phyloP scores from a whole-genome alignment of 2,888 invertebrate genomes.

The Phytoseiulus persimilis region DNA sequence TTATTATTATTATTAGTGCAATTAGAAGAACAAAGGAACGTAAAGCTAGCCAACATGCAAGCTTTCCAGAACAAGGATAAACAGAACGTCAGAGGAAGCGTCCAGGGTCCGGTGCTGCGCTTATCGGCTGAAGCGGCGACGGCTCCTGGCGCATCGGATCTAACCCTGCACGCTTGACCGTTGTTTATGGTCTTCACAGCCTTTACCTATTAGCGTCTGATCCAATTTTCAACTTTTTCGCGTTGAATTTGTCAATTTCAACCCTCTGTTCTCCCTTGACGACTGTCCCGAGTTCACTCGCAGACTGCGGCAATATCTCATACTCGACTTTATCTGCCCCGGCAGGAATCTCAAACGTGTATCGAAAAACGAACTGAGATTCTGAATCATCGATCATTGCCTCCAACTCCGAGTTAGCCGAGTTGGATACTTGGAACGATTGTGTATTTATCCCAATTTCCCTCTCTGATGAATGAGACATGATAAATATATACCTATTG shows the following conservation, averaged over 20 bases:
- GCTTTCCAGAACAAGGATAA: neutral
- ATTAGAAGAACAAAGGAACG: neutral
- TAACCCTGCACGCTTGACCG: neutral
- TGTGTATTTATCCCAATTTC: conserved; percentile 5
- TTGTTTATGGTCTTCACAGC: neutral
- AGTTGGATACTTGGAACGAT: neutral
- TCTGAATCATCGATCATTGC: neutral
- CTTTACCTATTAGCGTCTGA: neutral
- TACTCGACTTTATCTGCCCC: neutral
- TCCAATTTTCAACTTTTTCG: neutral
- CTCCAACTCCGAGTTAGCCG: neutral
- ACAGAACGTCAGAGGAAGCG: neutral
- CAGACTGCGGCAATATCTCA: neutral
- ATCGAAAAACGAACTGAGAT: neutral
- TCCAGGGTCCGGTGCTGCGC: neutral
- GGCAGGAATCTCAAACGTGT: neutral
- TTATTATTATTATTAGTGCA: neutral
- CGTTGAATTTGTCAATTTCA: neutral
- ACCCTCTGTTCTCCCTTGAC: neutral
- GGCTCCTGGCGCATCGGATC: neutral
- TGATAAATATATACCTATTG: neutral
- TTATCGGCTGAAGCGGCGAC: neutral
- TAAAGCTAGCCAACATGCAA: neutral
- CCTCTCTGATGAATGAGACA: neutral
- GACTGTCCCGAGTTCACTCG: neutral